These are phyloP conservation scores for Pogonomyrmex barbatus DNA, from an alignment of 1,140 invertebrate species.

Conservation along the genomic window DNA sequence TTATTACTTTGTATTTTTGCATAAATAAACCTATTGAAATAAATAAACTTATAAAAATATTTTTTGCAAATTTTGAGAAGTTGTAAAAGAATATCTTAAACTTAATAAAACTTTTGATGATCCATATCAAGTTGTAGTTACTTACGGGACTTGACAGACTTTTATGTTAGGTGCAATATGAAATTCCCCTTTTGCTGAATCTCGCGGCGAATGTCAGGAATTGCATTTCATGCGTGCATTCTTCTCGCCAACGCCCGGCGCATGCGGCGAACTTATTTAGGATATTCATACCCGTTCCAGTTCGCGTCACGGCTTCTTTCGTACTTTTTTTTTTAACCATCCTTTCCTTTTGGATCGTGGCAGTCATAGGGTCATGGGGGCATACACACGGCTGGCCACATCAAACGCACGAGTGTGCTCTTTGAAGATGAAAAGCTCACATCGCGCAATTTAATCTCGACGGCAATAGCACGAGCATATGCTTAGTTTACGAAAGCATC, in stretches of 20 bases:
- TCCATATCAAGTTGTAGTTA: not conserved
- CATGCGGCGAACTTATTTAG: conserved; percentile 59
- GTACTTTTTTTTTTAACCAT: conserved; percentile 45
- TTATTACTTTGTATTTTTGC: not conserved
- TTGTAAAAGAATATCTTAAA: not conserved
- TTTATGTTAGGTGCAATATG: conserved; percentile 29
- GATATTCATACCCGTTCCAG: conserved; percentile 3
- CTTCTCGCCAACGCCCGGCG: conserved; percentile 7
- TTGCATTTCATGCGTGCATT: conserved; percentile 12
- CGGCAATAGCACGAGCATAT: conserved; percentile 67
- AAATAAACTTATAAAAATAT: not conserved
- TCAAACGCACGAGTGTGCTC: conserved; percentile 76
- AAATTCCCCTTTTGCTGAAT: conserved; percentile 26
- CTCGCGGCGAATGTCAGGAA: conserved; percentile 26
- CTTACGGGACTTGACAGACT: not conserved
- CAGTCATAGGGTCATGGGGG: conserved; percentile 62
- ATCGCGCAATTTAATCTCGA: conserved; percentile 79
- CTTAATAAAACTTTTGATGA: not conserved
- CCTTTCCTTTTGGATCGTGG: conserved; percentile 33
- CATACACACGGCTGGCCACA: conserved; percentile 74
- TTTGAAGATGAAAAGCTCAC: conserved; percentile 80
- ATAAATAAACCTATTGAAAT: not conserved
- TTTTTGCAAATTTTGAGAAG: not conserved
- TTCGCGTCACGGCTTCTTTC: conserved; percentile 29
- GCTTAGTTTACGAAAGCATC: conserved; percentile 74